These are phyloP conservation scores for Brachystomella parvula DNA, from an alignment of 1,140 invertebrate genomes.

Conservation along the genomic window DNA sequence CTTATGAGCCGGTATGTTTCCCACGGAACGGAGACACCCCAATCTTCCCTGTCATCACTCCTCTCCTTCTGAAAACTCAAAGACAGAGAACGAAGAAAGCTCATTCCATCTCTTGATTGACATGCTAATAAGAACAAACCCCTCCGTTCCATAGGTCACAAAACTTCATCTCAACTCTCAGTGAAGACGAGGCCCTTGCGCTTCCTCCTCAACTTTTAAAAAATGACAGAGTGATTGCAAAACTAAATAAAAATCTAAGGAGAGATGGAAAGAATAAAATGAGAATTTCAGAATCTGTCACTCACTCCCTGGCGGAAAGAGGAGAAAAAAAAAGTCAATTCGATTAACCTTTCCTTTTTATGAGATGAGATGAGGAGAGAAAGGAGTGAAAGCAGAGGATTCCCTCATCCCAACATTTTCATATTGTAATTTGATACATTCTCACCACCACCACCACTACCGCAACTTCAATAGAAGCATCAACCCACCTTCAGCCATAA, in stretches of 20 bases:
- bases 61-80: not conserved
- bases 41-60: constrained; percentile 4
- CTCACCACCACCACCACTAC: not conserved
- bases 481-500: not conserved
- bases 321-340: constrained; percentile 15
- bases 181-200: not conserved
- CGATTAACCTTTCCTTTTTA: constrained; percentile 35
- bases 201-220: not conserved
- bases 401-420: not conserved
- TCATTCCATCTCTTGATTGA: constrained; percentile 32
- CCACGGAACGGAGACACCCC: no score
- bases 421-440: not conserved
- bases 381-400: not conserved
- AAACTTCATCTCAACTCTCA: constrained; percentile 19
- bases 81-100: constrained; percentile 6
- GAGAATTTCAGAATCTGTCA: constrained; percentile 36
- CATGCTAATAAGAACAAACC: constrained; percentile 28
- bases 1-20: constrained; percentile 26
- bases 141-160: constrained; percentile 17
- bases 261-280: not conserved
- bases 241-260: not conserved
- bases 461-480: not conserved
- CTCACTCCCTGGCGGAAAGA: constrained; percentile 22
- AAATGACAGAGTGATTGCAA: not conserved
- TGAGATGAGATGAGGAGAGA: not conserved